Conservation (phyloP, 2,113 vertebrate genomes). For the Nycticorax nycticorax region DNA sequence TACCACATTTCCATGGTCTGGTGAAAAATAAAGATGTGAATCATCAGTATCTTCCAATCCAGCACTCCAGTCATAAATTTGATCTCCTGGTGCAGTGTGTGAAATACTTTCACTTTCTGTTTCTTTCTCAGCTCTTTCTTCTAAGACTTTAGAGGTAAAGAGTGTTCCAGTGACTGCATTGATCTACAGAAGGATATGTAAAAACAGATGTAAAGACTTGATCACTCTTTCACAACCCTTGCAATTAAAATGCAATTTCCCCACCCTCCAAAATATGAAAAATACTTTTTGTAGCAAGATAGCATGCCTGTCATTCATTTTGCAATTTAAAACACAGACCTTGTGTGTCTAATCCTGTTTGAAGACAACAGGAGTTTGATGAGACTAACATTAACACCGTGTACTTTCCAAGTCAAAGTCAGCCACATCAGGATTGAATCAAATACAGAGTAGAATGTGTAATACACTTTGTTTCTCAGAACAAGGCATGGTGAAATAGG, state of each 20-base stretch:
- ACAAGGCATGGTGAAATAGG: background rate
- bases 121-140: slow-evolving; percentile 90
- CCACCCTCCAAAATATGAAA: background rate
- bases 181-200: slow-evolving; percentile 74
- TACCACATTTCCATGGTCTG: slow-evolving; percentile 94
- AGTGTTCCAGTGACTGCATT: slow-evolving; percentile 92
- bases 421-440: background rate
- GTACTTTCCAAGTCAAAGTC: background rate
- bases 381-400: background rate
- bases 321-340: background rate
- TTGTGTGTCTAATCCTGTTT: background rate
- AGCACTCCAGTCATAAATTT: slow-evolving; percentile 93
- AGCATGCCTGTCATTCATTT: background rate
- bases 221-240: background rate
- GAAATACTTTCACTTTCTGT: slow-evolving; percentile 39
- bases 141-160: slow-evolving; percentile 95
- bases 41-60: slow-evolving; percentile 92
- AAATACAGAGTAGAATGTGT: rapidly evolving
- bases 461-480: background rate
- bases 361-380: background rate
- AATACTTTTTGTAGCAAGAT: background rate
- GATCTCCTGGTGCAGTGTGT: slow-evolving; percentile 66
- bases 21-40: slow-evolving; percentile 94
- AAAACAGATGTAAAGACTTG: background rate
- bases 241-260: background rate